Base-by-base conservation (phyloP, 2,797 vertebrate genomes). In the Gambusia yucatana region DNA sequence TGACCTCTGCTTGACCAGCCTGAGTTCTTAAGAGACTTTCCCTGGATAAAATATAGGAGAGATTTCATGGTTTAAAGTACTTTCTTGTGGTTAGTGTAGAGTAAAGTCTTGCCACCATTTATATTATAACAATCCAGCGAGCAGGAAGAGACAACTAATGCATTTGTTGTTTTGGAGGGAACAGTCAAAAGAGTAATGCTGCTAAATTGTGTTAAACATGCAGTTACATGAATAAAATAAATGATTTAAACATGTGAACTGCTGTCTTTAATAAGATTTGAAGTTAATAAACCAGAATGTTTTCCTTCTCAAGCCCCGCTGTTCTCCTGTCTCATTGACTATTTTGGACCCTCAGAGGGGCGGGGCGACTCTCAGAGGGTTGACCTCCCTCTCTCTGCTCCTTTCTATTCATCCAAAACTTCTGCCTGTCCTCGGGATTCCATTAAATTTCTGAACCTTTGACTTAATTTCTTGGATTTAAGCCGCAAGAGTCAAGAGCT, bases 321-420 rank as follows among this genome's bases (percentile, higher is more conserved):
- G 30, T 14, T 46, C 46, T 47, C 73, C 72, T 30, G 46, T 67
- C 70, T 50, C 52, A 6, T n/a, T 55, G 3, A 33, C 71, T 93
- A 92, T 93, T 93, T 93, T 80, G 82, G 90, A 89, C 80, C 30
- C 76, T 84, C 63, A 2, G 84, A 86, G 87, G 79, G 89, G 88
- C 72, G 84, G 88, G 85, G 89, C 86, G 84, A 73, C 69, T 74
- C 81, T 74, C 71, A 48, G 77, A 70, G 74, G 88, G 87, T 88
- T 82, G 81, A 70, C 81, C 82, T 50, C 65, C 46, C 22, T 85
- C 79, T 82, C 78, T 17, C 72, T 72, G n/a, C 75, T 55, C 39
- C 67, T 47, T 65, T 88, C 71, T 43, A 47, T 59, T 57, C 69
- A 30, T 65, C 55, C 77, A 73, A 28, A 78, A 78, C 43, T 77